Evolutionary conservation across 2,113 vertebrate species (phyloP), one percentile per base, ranked within the genome.

Genomic region (Pandion haliaetus): DNA sequence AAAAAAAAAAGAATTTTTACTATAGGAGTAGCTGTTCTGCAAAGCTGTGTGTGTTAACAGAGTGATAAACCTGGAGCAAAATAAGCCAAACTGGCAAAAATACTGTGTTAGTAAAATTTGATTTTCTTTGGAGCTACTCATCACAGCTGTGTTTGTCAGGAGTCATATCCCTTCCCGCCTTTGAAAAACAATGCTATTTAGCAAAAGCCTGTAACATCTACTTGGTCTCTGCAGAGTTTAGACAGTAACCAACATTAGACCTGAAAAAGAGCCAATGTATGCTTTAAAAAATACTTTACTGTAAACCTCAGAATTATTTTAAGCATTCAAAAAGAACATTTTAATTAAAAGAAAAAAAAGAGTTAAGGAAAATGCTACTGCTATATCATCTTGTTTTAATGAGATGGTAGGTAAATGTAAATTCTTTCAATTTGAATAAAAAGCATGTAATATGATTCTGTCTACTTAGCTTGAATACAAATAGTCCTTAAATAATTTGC

Each of bases 401-500:
- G 88, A 94, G 77, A 49, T 88, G 65, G 78, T 90, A 86, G 72
- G 84, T 86, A 50, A 69, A 95, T 95, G 88, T 82, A 79, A 94
- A 96, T 95, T 76, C 34, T 80, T 88, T 57, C 44, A 6, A 95
- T 96, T 94, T 93, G 90, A 92, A 96, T 95, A 88, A 72, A 96
- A 90, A 80, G 25, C 16, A 0, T 88, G 47, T 92, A 77, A 62
- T 73, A 47, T 58, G 59, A 61, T 70, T 88, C 65, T 19, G 1
- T 55, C 62, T 92, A 12, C 50, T 86, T 76, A 88, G 66, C 67
- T 70, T 74, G 84, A 92, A 91, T 95, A 97, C 92, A 92, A 77
- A 61, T 63, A 26, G 69, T n/a, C n/a, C 36, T 81, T 84, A 97
- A 97, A 88, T 88, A 77, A 95, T 92, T 88, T 90, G 32, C 85